Conservation (phyloP, 2,797 vertebrate genomes). For the Petrocephalus schoutedeni region DNA sequence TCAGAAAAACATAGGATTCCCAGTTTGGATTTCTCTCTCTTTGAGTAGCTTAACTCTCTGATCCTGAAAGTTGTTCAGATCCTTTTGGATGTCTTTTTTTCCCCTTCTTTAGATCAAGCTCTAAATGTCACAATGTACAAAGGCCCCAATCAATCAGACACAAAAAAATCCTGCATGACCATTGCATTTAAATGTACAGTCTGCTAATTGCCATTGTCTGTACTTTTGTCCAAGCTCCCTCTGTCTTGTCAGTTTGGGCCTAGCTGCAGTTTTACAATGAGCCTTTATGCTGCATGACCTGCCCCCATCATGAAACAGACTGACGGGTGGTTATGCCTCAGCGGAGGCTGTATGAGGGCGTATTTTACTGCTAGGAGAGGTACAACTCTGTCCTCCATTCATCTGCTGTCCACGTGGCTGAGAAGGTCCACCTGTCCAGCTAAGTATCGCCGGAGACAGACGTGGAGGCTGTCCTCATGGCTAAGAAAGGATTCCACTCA, state of each 20-base stretch:
- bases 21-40: background rate
- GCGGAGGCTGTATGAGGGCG: background rate
- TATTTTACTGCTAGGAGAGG: background rate
- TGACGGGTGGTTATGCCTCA: background rate
- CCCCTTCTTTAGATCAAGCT: background rate
- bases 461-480: background rate
- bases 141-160: background rate
- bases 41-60: background rate
- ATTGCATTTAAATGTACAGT: background rate
- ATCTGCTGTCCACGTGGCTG: constrained; percentile 24
- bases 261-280: background rate
- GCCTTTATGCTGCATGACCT: background rate
- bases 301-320: background rate
- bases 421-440: background rate
- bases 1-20: background rate
- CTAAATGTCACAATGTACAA: background rate
- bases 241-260: background rate
- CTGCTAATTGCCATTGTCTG: background rate
- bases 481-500: constrained; percentile 26
- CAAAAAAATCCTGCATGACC: background rate
- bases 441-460: background rate
- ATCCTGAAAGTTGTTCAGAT: background rate
- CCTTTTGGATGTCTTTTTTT: background rate
- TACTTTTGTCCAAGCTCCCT: too few relatives aligned
- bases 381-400: constrained; percentile 22